phyloP scores from a whole-genome alignment of 1,140 invertebrate species.

The Pseudobourletiella spinata region DNA sequence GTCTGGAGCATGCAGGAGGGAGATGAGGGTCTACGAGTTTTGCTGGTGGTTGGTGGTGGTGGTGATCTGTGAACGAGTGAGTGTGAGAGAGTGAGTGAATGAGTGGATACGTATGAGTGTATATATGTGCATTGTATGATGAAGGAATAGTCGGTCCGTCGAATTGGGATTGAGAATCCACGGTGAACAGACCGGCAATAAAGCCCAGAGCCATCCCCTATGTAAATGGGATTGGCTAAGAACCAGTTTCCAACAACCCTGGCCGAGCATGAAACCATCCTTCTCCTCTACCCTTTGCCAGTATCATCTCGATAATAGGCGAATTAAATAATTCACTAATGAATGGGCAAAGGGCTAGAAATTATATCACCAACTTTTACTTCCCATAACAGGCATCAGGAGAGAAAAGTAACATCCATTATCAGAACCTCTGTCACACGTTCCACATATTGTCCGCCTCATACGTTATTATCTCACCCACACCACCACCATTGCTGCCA shows the following conservation, averaged over 20 bases:
- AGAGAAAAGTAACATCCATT: too few relatives aligned
- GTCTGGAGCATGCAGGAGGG: too few relatives aligned
- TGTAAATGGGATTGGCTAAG: slow-evolving; percentile 28
- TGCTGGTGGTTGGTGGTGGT: too few relatives aligned
- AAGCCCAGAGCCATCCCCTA: slow-evolving; percentile 22
- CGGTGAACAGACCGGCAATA: neutral
- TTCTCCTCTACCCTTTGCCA: slow-evolving; percentile 18
- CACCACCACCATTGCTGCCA: too few relatives aligned
- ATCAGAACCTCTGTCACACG: too few relatives aligned
- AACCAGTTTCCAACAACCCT: slow-evolving; percentile 12
- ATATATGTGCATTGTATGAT: neutral
- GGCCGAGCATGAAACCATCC: slow-evolving; percentile 17
- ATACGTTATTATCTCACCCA: too few relatives aligned
- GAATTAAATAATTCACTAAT: slow-evolving; percentile 27
- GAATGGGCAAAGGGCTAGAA: slow-evolving; percentile 8
- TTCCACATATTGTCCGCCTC: too few relatives aligned
- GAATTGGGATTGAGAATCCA: neutral
- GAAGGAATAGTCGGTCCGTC: neutral
- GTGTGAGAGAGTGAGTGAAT: too few relatives aligned
- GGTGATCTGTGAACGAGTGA: neutral
- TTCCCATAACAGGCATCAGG: too few relatives aligned
- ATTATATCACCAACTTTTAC: neutral
- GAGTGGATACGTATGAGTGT: too few relatives aligned
- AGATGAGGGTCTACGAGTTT: neutral
- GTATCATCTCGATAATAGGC: slow-evolving; percentile 24